A percentile compares a stretch with the other conserved stretches of the same genome.
Conservation (phyloP, 2,797 vertebrate species). For the Erpetoichthys calabaricus region DNA sequence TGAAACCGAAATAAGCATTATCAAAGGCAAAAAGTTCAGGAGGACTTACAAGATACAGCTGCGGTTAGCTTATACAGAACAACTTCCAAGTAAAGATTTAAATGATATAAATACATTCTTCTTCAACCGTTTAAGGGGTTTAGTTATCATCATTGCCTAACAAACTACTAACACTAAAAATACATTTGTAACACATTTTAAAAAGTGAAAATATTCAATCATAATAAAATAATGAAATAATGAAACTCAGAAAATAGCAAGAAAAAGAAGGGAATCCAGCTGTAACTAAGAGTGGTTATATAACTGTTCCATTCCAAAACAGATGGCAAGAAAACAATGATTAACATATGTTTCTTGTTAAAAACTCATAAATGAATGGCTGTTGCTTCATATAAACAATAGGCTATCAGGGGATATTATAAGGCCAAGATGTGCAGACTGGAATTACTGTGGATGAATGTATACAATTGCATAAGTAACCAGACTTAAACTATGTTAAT, state of each 20-base stretch:
- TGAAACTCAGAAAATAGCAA: not conserved
- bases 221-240: not conserved
- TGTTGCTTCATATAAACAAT: not conserved
- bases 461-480: too few relatives aligned
- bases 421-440: not conserved
- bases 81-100: too few relatives aligned
- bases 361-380: not conserved
- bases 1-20: too few relatives aligned
- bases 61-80: too few relatives aligned
- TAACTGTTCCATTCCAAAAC: slow-evolving; percentile 7
- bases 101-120: too few relatives aligned
- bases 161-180: too few relatives aligned
- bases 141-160: too few relatives aligned
- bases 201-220: not conserved
- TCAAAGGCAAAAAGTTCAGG: too few relatives aligned
- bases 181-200: not conserved
- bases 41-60: too few relatives aligned
- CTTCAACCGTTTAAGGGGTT: too few relatives aligned
- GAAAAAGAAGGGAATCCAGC: slow-evolving; percentile 4
- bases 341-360: slow-evolving; percentile 1
- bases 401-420: not conserved
- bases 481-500: too few relatives aligned
- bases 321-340: not conserved
- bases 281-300: slow-evolving; percentile 6
- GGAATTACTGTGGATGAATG: too few relatives aligned